phyloP scores from a whole-genome alignment of 1,140 invertebrate species.

The Ooceraea biroi region DNA sequence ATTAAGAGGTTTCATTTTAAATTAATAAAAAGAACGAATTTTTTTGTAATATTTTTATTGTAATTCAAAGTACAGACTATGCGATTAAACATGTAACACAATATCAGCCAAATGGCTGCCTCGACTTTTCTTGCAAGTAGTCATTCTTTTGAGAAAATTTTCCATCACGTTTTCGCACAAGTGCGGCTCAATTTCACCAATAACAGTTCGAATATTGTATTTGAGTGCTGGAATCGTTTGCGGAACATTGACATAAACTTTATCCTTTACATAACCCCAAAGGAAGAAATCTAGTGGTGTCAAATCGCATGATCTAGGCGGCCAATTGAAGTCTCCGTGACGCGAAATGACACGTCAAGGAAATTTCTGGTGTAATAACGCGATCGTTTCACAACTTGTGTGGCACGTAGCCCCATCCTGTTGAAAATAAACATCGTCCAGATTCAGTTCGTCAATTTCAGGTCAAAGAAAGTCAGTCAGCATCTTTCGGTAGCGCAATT shows the following conservation, averaged over 20 bases:
- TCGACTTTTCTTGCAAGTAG: too few relatives aligned
- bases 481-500: slow-evolving; percentile 64
- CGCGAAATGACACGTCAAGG: not conserved
- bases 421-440: not conserved
- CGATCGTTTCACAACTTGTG: not conserved
- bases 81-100: too few relatives aligned
- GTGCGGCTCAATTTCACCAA: not conserved
- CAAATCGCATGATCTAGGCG: not conserved
- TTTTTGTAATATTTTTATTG: too few relatives aligned
- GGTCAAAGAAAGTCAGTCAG: slow-evolving; percentile 62
- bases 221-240: not conserved
- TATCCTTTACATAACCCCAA: not conserved
- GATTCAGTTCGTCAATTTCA: not conserved
- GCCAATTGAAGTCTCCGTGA: not conserved
- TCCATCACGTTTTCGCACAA: not conserved
- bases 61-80: too few relatives aligned
- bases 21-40: too few relatives aligned
- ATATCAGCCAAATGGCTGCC: too few relatives aligned
- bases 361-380: not conserved
- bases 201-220: not conserved
- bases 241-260: not conserved
- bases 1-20: too few relatives aligned
- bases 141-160: not conserved
- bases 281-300: not conserved
- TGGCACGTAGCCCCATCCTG: slow-evolving; percentile 8